Percentiles rank a stretch among this genome's conserved stretches.
Evolutionary conservation across 2,113 vertebrate genomes (phyloP).

Genomic region (Coptodon bakossiorum): DNA sequence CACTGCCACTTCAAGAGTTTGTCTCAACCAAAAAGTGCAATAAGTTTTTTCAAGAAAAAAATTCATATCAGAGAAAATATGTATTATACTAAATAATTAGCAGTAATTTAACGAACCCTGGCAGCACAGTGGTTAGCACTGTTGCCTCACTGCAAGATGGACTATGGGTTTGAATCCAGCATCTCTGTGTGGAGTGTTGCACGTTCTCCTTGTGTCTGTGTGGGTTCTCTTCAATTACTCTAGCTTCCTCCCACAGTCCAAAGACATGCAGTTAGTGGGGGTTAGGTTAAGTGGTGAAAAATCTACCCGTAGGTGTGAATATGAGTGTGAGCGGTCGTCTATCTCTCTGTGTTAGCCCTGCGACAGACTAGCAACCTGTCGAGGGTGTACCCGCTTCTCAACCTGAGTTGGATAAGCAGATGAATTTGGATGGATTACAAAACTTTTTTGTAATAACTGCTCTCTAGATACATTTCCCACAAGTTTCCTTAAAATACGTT

Average conservation of each 20-base stretch:
- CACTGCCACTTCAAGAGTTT: neutral
- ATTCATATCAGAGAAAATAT: neutral
- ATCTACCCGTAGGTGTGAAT: neutral
- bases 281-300: neutral
- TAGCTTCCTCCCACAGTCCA: neutral
- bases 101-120: fast-evolving
- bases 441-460: neutral
- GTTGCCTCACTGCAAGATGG: neutral
- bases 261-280: neutral
- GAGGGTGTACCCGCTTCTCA: fast-evolving
- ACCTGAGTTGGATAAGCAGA: neutral
- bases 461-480: neutral
- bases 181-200: neutral
- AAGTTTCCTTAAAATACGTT: neutral
- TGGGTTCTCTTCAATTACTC: neutral
- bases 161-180: neutral
- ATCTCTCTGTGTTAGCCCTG: neutral
- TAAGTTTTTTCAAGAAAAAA: neutral
- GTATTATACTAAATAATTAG: neutral
- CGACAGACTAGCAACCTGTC: neutral
- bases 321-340: neutral
- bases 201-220: neutral
- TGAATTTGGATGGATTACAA: neutral
- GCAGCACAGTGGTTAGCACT: neutral
- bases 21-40: neutral